Evolutionary conservation across 2,797 vertebrate species (phyloP).

Genomic region (Hypotaenidia philippensis): DNA sequence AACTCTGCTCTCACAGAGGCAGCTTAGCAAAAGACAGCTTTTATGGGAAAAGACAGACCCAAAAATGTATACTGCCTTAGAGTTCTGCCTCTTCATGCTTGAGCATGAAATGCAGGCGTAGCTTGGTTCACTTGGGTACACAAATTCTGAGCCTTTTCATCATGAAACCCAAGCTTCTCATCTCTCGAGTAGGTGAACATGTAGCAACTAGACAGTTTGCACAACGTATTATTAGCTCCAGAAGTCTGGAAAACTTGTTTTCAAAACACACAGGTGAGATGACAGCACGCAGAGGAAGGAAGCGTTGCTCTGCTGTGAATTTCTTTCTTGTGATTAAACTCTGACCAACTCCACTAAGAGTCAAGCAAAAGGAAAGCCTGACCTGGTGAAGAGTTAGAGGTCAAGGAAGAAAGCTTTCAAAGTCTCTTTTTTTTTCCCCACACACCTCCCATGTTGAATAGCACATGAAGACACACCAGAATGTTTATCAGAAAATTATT

Average conservation of each 20-base stretch:
- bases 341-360: neutral
- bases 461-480: neutral
- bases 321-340: neutral
- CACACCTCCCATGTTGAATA: neutral
- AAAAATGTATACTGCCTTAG: neutral
- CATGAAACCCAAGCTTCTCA: neutral
- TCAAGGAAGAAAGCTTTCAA: constrained; percentile 6
- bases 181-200: neutral
- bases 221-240: neutral
- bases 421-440: neutral
- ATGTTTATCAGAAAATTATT: neutral
- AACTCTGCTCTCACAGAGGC: neutral
- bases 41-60: neutral
- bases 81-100: neutral
- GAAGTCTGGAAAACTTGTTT: neutral
- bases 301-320: neutral
- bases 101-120: neutral
- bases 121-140: neutral
- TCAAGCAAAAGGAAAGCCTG: neutral
- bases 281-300: neutral
- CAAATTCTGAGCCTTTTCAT: neutral
- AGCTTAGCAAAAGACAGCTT: neutral
- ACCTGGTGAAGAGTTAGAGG: neutral
- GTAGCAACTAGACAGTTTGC: neutral
- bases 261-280: neutral